A percentile compares a stretch with the other conserved stretches of the same genome.
These are phyloP conservation scores for Machimus rusticus DNA, from an alignment of 2,888 invertebrate species.

Conservation along the genomic window DNA sequence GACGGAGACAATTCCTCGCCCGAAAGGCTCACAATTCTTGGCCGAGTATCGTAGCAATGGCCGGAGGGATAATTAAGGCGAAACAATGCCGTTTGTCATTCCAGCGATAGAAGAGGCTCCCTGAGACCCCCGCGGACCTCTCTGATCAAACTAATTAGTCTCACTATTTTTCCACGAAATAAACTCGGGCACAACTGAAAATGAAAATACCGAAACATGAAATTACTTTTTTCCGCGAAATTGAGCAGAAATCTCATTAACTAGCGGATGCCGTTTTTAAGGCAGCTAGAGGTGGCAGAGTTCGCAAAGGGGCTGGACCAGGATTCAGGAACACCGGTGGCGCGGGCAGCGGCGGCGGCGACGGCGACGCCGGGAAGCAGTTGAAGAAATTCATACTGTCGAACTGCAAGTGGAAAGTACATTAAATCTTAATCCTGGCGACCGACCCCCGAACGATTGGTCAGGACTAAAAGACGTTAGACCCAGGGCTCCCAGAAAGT, in stretches of 20 bases:
- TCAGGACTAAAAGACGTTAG: neutral
- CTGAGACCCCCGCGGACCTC: neutral
- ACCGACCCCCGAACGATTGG: neutral
- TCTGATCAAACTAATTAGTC: constrained; percentile 17
- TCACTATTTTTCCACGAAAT: constrained; percentile 2
- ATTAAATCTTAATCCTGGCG: constrained; percentile 30
- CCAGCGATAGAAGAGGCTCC: neutral
- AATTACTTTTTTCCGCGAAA: constrained; percentile 44
- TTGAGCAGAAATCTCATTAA: constrained; percentile 43
- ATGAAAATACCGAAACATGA: constrained; percentile 39
- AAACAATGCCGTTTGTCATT: neutral
- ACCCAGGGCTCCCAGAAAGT: neutral
- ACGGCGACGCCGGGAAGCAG: neutral
- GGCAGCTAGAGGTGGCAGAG: neutral
- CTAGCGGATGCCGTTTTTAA: constrained; percentile 27
- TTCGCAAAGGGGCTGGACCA: neutral
- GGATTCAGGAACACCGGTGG: neutral
- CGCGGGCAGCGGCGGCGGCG: too few species aligned
- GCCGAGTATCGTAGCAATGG: neutral
- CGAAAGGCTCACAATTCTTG: neutral
- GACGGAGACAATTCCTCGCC: neutral
- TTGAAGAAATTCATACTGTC: neutral
- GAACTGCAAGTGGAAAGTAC: constrained; percentile 28
- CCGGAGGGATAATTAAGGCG: neutral
- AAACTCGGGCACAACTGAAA: neutral